phyloP scores from a whole-genome alignment of 2,888 invertebrate genomes.

The Scaptomyza cyrtandrae region DNA sequence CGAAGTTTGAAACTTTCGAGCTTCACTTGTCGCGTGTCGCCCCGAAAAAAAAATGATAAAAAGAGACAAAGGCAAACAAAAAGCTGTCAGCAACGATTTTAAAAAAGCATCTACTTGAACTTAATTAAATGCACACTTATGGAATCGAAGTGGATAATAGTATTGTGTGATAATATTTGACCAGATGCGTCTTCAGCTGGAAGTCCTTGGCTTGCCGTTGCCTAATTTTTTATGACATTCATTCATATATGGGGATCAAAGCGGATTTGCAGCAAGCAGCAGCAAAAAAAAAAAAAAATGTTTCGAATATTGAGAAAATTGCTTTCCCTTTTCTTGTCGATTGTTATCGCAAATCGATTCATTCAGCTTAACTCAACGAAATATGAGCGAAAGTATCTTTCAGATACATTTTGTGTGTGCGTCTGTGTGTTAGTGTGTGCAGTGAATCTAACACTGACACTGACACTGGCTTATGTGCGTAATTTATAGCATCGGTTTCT shows the following conservation, averaged over 20 bases:
- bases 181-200: conserved; percentile 67
- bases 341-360: conserved; percentile 41
- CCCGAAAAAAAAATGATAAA: no score
- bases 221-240: conserved; percentile 81
- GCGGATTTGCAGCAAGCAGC: conserved; percentile 54
- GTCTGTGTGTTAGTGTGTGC: conserved; percentile 9
- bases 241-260: conserved; percentile 74
- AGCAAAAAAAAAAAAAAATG: conserved; percentile 17
- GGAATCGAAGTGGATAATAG: conserved; percentile 64
- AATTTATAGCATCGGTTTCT: conserved; percentile 64
- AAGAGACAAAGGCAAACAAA: conserved; percentile 62
- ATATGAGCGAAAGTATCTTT: conserved; percentile 74
- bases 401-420: conserved; percentile 42
- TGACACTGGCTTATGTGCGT: conserved; percentile 68
- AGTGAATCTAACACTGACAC: not conserved
- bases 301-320: conserved; percentile 63
- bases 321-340: conserved; percentile 30
- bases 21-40: conserved; percentile 65
- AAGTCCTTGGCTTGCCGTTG: conserved; percentile 48
- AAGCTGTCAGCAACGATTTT: conserved; percentile 67
- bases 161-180: conserved; percentile 77
- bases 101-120: conserved; percentile 56
- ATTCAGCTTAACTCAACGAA: conserved; percentile 58
- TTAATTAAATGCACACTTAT: conserved; percentile 77
- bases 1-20: conserved; percentile 27